phyloP scores from a whole-genome alignment of 2,113 vertebrate genomes.

The Tachysurus vachellii region DNA sequence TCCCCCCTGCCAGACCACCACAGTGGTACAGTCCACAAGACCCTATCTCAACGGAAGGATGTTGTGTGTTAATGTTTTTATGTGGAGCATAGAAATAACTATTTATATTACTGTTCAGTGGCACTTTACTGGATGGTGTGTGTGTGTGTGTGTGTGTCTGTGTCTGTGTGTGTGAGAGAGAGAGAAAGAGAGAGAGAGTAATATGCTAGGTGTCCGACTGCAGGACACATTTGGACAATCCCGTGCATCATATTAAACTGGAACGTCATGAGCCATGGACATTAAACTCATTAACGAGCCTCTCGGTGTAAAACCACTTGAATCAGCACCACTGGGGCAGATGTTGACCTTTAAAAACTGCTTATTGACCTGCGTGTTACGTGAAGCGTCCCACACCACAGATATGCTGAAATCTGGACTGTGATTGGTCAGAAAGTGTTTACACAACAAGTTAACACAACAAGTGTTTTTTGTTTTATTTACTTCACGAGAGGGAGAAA shows the following conservation, averaged over 20 bases:
- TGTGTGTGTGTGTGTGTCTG: constrained; percentile 48
- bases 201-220: not conserved
- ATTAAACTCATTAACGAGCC: not conserved
- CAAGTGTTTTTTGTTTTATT: not conserved
- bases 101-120: not conserved
- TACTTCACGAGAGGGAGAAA: not conserved
- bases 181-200: not conserved
- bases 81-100: not conserved
- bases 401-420: not conserved
- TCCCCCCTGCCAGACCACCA: too few species aligned
- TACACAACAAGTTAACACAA: too few species aligned
- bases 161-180: constrained; percentile 36
- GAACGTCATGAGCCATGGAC: constrained; percentile 10
- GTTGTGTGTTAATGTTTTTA: not conserved
- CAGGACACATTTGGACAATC: not conserved
- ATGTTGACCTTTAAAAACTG: not conserved
- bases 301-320: not conserved
- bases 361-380: not conserved
- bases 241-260: not conserved
- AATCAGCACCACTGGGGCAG: constrained; percentile 2
- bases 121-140: not conserved
- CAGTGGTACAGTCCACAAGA: not conserved
- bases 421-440: not conserved
- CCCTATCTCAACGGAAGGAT: not conserved
- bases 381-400: not conserved